Conservation (phyloP, 2,113 vertebrate genomes). For the Peucedramus taeniatus region DNA sequence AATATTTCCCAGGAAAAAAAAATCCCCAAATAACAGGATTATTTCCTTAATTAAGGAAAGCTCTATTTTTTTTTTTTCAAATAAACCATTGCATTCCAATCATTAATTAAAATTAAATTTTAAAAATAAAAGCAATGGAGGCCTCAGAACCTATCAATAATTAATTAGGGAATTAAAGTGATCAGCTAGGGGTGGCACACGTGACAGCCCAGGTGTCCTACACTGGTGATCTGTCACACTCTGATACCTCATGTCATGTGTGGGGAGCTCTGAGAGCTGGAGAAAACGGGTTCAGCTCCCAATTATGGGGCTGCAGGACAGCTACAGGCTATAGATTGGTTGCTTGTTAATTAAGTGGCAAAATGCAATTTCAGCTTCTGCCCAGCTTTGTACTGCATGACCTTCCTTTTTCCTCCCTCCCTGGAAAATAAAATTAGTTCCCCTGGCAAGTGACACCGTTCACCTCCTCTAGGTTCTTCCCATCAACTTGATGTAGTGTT, state of each 20-base stretch:
- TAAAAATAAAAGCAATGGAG: neutral
- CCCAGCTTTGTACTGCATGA: neutral
- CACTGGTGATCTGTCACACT: neutral
- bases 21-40: neutral
- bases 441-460: neutral
- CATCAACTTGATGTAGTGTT: slow-evolving; percentile 1
- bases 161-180: neutral
- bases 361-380: slow-evolving; percentile 26
- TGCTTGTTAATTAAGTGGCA: slow-evolving; percentile 27
- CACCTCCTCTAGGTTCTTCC: slow-evolving; percentile 9
- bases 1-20: neutral
- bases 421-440: slow-evolving; percentile 20
- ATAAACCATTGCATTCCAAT: neutral
- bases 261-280: neutral
- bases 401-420: neutral
- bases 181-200: neutral
- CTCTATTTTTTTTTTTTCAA: neutral
- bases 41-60: neutral
- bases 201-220: neutral
- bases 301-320: slow-evolving; percentile 4
- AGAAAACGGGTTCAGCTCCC: neutral
- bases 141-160: neutral
- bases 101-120: neutral
- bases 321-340: neutral
- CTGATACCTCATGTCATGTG: neutral